These are phyloP conservation scores for Erpornis zantholeuca DNA, from an alignment of 2,113 vertebrate genomes.

Conservation along the genomic window DNA sequence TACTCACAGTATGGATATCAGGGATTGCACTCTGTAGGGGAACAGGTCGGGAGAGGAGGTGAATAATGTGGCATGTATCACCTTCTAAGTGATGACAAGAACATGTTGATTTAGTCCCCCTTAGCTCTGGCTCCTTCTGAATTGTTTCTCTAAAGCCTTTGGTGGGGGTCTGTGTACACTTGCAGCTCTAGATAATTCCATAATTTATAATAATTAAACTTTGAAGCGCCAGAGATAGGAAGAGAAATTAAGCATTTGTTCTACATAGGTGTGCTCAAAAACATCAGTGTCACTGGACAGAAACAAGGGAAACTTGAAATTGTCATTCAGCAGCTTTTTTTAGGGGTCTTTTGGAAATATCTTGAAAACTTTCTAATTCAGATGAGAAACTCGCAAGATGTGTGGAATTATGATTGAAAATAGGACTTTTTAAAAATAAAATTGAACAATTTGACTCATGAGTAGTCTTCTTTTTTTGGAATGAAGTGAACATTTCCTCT, in stretches of 20 bases:
- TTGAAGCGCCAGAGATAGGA: background rate
- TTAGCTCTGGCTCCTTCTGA: background rate
- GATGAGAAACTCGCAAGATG: background rate
- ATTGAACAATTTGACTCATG: conserved; percentile 45
- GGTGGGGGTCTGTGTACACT: background rate
- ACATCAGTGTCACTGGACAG: background rate
- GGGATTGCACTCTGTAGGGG: conserved; percentile 4
- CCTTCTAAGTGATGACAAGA: background rate
- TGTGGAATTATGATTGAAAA: background rate
- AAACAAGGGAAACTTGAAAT: background rate
- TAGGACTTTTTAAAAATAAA: background rate
- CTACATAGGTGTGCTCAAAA: background rate
- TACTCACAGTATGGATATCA: background rate
- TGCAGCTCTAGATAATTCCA: background rate
- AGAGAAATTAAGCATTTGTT: background rate
- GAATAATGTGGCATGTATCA: background rate
- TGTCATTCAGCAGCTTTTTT: background rate
- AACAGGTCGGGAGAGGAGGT: background rate
- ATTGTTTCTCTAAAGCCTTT: background rate
- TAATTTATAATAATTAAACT: conserved; percentile 13
- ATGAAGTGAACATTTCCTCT: conserved; percentile 57
- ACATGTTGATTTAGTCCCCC: background rate
- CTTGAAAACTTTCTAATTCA: background rate
- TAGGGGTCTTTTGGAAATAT: background rate
- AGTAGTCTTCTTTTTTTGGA: conserved; percentile 55